Base-by-base conservation (phyloP, 2,113 vertebrate species). In the Melanocharis versteri region DNA sequence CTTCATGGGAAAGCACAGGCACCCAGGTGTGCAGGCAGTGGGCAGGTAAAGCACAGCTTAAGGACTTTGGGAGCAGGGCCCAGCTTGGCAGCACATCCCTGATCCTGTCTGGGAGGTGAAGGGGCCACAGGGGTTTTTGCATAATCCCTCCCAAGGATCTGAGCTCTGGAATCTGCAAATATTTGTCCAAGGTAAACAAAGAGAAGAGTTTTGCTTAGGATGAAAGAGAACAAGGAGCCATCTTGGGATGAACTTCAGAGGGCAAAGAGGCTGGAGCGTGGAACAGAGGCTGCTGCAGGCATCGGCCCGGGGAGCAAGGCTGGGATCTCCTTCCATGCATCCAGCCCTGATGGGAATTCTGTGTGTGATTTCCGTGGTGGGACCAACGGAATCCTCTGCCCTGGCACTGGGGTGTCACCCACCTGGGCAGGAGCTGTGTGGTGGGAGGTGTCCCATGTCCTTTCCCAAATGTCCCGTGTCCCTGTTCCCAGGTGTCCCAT, bases 151-250 rank as follows among this genome's bases (percentile, higher is more conserved):
- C 51, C 31, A 85, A 90, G 60, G 60, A 78, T 64, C 45, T 45
- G 90, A 95, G 70, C 78, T 83, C 15, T 57, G 58, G 66, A 70
- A 90, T 30, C 68, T 48, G 56, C 93, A 92, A 93, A 88, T 93
- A 58, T 94, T 95, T 96, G 85, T 61, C 68, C 47, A 70, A 87
- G 39, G 42, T 73, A 96, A 94, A 95, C 54, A 77, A 85, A 83
- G 72, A 86, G 39, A 76, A 72, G 90, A 83, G 45, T 30, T 35
- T 85, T 85, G 45, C 16, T 72, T 60, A 35, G 45, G 54, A 54
- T 66, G 57, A 72, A 96, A 70, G 50, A 35, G 9, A 22, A 57
- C 0, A 0, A 83, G 83, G 45, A 91, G 62, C 26, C 37, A 30
- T 17, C 16, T 54, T 31, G 37, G 78, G 31, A 58, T 77, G 37